Evolutionary conservation across 2,797 vertebrate genomes (phyloP), one percentile per base, ranked within the genome.

Genomic region (Dryobates pubescens): DNA sequence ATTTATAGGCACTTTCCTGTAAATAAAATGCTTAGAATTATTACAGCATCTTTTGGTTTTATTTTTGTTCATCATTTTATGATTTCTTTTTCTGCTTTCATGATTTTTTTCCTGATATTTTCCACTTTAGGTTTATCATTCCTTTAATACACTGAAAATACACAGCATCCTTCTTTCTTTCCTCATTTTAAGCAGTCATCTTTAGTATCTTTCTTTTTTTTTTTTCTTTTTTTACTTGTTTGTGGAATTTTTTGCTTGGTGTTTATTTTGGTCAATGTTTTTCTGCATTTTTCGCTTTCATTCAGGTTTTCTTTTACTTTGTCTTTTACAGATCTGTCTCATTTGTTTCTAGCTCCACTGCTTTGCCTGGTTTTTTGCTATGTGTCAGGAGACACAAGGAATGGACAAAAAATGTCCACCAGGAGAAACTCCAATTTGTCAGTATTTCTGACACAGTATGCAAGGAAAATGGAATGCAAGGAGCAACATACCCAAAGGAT

Each of bases 21-120:
- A 92, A 94, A 90, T 87, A 87, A 83, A 32, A 83, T 86, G 63
- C 45, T 86, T 83, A 76, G 53, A 81, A 88, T 88, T 81, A 85
- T 82, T 67, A 51, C 16, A 53, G 7, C 1, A 0, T 76, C 94
- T 69, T 27, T 72, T 53, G 23, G 10, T 15, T 93, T 80, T 90
- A 90, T 85, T 93, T 92, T 80, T 85, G 75, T 82, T 82, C 9
- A 8, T 71, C 7, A 51, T 83, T 94, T 89, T 75, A 57, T 24
- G 10, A 3, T 49, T 82, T 53, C 8, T 82, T 79, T 84, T 85
- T 62, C 30, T 74, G 27, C 14, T 56, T 77, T 91, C 29, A 24
- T 38, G 17, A 20, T 24, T 69, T 78, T 81, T 79, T 63, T 7
- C 47, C 62, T 88, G 67, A 90, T 92, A 23, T 36, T 93, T 86